Evolutionary conservation across 2,888 invertebrate species (phyloP), one percentile per base, ranked within the genome.

Genomic region (Lepidochrysops patricia): DNA sequence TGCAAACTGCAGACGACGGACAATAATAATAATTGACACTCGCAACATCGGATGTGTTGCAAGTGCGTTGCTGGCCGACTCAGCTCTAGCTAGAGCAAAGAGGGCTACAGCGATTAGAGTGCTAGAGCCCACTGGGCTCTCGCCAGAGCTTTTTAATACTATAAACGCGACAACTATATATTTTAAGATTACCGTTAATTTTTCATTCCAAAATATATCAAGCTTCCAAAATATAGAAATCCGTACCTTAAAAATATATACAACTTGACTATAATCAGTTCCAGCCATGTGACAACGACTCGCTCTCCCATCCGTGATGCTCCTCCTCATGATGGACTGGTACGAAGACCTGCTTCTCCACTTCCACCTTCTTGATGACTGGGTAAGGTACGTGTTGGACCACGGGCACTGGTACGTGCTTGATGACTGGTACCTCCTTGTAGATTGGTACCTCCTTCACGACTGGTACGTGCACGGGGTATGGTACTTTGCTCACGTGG

Each of bases 201-300:
- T n/a, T n/a, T n/a, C n/a, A n/a, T n/a, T n/a, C n/a, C n/a, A n/a
- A n/a, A n/a, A n/a, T n/a, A n/a, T n/a, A n/a, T n/a, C n/a, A n/a
- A n/a, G 35, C 50, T 13, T 26, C 4, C 12, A 23, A 6, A 50
- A 2, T 9, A 12, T 19, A 23, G 6, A 49, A 54, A n/a, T n/a
- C n/a, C 59, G 54, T 54, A 86, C 85, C 84, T 81, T 79, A 81
- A 68, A 1, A 68, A 77, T 78, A 63, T 67, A 64, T 32, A 62
- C 60, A 62, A 27, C 19, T 37, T 34, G 23, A 43, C 57, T 12
- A 52, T 34, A 62, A 77, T 89, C 87, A 88, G 81, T 88, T 70
- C 88, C 89, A 89, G 84, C 88, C 87, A 63, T 89, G 88, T 66
- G 84, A 83, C 76, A 79, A 69, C 81, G 85, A 71, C 74, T 86